Percentiles rank a stretch among this genome's conserved stretches.
Evolutionary conservation across 2,888 invertebrate genomes (phyloP).

Genomic region (Julus scandinavius): DNA sequence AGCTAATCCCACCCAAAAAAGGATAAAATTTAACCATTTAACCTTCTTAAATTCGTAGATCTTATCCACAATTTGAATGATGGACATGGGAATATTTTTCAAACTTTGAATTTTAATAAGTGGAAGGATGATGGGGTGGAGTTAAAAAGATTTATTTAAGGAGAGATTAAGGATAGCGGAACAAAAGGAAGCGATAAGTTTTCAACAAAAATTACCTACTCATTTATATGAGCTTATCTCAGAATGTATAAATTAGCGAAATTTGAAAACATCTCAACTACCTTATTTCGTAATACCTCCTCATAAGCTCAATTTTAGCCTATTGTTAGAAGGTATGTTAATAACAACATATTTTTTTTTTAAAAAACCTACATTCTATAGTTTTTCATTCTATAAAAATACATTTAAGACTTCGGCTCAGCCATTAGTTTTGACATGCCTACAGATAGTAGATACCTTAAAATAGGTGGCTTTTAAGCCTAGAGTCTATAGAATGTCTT

Average conservation of each 20-base stretch:
- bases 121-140: neutral
- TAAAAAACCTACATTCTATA: too few relatives aligned
- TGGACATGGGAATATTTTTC: neutral
- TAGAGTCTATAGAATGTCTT: too few relatives aligned
- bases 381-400: too few relatives aligned
- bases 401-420: too few relatives aligned
- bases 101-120: neutral
- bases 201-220: neutral
- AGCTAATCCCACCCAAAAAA: neutral
- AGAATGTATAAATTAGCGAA: neutral
- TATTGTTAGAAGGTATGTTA: too few relatives aligned
- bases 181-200: neutral
- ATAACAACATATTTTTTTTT: too few relatives aligned
- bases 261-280: neutral
- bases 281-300: neutral
- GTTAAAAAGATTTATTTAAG: neutral
- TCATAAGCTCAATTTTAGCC: too few relatives aligned
- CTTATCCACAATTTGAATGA: neutral
- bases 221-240: neutral
- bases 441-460: too few relatives aligned
- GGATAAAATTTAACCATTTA: slow-evolving; percentile 15
- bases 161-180: neutral
- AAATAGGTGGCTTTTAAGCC: too few relatives aligned
- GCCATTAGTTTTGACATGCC: too few relatives aligned
- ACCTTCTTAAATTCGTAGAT: neutral